These are phyloP conservation scores for Chymomyza caudatula DNA, from an alignment of 2,888 invertebrate genomes.

Conservation along the genomic window DNA sequence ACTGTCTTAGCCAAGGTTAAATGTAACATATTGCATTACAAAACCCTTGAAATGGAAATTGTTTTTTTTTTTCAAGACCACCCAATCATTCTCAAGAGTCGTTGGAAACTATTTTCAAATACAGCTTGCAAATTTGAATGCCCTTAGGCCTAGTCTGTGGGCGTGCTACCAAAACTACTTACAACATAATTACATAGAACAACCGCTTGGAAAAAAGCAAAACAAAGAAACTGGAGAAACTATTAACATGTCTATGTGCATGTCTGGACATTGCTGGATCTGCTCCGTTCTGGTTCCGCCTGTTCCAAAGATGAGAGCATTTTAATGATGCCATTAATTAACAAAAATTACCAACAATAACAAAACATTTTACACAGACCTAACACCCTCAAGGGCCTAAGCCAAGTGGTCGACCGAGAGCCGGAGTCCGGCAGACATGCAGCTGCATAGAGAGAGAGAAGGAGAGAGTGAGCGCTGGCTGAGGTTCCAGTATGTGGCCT, in stretches of 20 bases:
- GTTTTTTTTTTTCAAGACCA: constrained; percentile 42
- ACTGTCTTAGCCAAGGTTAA: no score
- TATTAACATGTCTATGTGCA: constrained; percentile 25
- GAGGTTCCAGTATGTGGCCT: constrained; percentile 17
- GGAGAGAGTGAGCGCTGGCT: neutral
- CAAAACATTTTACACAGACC: constrained; percentile 37
- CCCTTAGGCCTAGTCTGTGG: constrained; percentile 15
- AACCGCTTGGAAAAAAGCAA: constrained; percentile 13
- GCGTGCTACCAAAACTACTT: constrained; percentile 47
- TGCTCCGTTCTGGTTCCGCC: neutral
- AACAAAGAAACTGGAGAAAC: neutral
- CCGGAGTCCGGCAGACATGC: neutral
- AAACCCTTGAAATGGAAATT: no score
- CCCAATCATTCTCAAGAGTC: constrained; percentile 23
- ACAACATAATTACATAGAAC: constrained; percentile 61
- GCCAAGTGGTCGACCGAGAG: no score
- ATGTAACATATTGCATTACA: no score
- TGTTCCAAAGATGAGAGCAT: constrained; percentile 13
- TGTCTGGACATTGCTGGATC: neutral
- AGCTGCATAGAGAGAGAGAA: neutral
- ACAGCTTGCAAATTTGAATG: neutral
- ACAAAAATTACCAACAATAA: constrained; percentile 60
- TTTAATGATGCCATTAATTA: constrained; percentile 69
- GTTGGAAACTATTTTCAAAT: neutral
- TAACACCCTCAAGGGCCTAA: constrained; percentile 29